Evolutionary conservation across 1,140 invertebrate species (phyloP).

Genomic region (Bombus confusus): DNA sequence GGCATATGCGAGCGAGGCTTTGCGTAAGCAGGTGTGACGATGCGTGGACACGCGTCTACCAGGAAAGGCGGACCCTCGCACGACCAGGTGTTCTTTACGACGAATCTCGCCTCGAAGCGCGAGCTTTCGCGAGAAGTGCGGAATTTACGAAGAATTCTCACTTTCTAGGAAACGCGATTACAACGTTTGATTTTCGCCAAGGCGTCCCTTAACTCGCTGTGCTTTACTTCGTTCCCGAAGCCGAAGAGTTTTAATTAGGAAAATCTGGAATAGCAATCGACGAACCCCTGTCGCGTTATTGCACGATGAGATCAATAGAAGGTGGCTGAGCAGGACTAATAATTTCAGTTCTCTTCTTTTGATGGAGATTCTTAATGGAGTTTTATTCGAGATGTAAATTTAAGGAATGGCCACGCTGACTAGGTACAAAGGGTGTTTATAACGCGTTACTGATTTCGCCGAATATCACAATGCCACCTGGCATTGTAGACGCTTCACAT

Average conservation of each 20-base stretch:
- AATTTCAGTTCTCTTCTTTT: not conserved
- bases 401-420: not conserved
- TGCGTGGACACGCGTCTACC: slow-evolving; percentile 81
- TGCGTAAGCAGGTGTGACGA: slow-evolving; percentile 82
- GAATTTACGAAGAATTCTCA: not conserved
- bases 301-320: not conserved
- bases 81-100: slow-evolving; percentile 78
- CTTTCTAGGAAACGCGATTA: slow-evolving; percentile 15
- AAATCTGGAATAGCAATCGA: not conserved
- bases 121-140: slow-evolving; percentile 50
- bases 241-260: not conserved
- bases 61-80: slow-evolving; percentile 72
- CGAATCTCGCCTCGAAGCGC: slow-evolving; percentile 60
- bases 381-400: not conserved
- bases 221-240: not conserved
- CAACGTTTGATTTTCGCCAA: not conserved
- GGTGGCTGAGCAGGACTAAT: not conserved
- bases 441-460: slow-evolving; percentile 59
- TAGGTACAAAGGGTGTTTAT: slow-evolving; percentile 56
- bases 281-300: not conserved
- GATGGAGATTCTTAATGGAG: too few species aligned
- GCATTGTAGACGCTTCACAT: slow-evolving; percentile 53
- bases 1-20: slow-evolving; percentile 71
- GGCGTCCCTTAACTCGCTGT: not conserved
- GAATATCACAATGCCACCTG: slow-evolving; percentile 54